Evolutionary conservation across 2,888 invertebrate species (phyloP), one percentile per base, ranked within the genome.

Genomic region (Coleophora flavipennella): DNA sequence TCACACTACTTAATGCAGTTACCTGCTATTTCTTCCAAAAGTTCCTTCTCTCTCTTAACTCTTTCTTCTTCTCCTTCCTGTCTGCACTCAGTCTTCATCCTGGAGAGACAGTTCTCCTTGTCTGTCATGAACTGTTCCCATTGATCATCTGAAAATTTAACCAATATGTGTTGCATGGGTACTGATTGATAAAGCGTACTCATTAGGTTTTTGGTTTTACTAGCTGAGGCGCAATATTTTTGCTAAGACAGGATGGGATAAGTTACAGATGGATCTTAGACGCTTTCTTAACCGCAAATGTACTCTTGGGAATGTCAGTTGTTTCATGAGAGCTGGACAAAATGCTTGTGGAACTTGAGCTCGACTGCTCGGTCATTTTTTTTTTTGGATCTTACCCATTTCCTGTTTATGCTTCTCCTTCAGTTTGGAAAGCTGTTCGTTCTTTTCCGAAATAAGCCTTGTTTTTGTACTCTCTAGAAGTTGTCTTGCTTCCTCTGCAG

Each of bases 41-140:
- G 50, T 38, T 81, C 79, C 33, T 69, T 84, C 51, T 86, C 86
- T 34, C 85, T 70, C 48, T 83, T 75, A 1, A 78, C 67, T 41
- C 84, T 70, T 34, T 85, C 83, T 44, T 84, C 85, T 34, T 85
- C 80, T 27, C 84, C 81, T 48, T 85, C 85, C 44, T 84, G 79
- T 8, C 85, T 68, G 55, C 89, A 90, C 53, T 89, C 88, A 39
- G 84, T 72, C 71, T 89, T 89, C 67, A 89, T 85, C 33, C 87
- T 66, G 39, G 85, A 69, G 9, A 90, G 74, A 32, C 89, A 89
- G 51, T 74, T 86, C 58, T 88, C 88, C 57, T 90, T 89, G 62
- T 90, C 89, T 36, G 77, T 70, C 64, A 88, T 87, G 47, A 90
- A 85, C 51, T 86, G 86, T 43, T 88, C 88, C 89, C 89, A 89